Base-by-base conservation (phyloP, 2,888 invertebrate genomes). In the Sphaerophoria rueppellii region DNA sequence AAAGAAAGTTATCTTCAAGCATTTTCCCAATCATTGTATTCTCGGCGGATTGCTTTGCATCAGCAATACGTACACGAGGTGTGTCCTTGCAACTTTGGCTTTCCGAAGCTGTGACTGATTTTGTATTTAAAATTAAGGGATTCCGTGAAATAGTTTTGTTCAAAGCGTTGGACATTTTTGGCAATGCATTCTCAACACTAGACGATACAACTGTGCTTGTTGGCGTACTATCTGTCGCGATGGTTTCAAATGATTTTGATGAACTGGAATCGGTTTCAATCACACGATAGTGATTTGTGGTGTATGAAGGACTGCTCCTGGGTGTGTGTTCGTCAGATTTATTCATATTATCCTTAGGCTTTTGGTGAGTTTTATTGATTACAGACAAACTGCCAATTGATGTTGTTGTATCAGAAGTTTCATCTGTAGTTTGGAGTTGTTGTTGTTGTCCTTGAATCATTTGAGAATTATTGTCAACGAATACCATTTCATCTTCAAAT, bases 401-500 rank as follows among this genome's bases (percentile, higher is more conserved):
- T 48, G 60, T 72, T 48, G 60, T 72, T 3, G 60, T 7, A 2
- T 78, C 71, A 7, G 24, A 48, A 12, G 32, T 16, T 0, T 75
- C 69, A 2, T 50, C 54, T 6, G 40, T 6, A 7, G 34, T 7
- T n/a, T 71, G 74, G 7, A 4, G 34, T 37, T 78, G 77, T 4
- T 24, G 43, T 63, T 63, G 63, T 16, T 63, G 63, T 14, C 48
- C 48, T 50, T 63, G 63, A 9, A 16, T 0, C 12, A 55, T 7
- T 24, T 76, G 76, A 1, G 57, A 24, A 7, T 34, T 34, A 7
- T 72, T 82, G 3, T 82, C 76, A 16, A 73, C 12, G 48, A 70
- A 70, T 5, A 76, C 69, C 72, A 73, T 57, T 78, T 95, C 95
- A 87, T 95, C 94, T 89, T 95, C 94, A 89, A 95, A 94, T 88